A percentile compares a stretch with the other conserved stretches of the same genome.
phyloP scores from a whole-genome alignment of 2,113 vertebrate species.

The Brienomyrus longianalis region DNA sequence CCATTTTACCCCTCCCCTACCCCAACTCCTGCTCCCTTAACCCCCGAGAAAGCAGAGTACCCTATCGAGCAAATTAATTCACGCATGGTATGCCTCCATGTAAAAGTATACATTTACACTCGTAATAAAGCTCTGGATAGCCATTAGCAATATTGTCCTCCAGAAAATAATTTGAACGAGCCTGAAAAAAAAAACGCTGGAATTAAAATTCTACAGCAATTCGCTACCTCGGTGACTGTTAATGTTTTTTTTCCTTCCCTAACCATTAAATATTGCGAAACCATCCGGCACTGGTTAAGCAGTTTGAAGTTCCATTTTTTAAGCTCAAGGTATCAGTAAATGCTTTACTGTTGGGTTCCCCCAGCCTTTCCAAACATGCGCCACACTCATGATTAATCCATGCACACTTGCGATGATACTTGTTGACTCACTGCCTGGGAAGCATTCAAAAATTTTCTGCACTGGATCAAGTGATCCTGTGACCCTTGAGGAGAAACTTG shows the following conservation, averaged over 20 bases:
- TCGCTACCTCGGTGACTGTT: not conserved
- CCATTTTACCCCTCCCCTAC: not conserved
- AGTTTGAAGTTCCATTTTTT: not conserved
- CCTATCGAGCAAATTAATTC: constrained; percentile 1
- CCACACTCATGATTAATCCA: not conserved
- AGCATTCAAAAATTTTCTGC: not conserved
- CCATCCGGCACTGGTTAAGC: not conserved
- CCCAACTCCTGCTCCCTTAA: not conserved
- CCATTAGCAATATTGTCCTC: not conserved
- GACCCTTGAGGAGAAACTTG: not conserved
- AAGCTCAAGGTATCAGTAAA: not conserved
- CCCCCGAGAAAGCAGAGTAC: not conserved
- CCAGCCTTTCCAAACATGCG: not conserved
- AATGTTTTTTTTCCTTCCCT: not conserved
- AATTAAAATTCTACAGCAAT: constrained; percentile 16
- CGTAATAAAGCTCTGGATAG: constrained; percentile 8
- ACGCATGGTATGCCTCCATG: not conserved
- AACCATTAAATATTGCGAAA: not conserved
- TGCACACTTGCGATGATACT: not conserved
- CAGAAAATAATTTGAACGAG: constrained; percentile 1
- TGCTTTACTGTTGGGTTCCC: not conserved
- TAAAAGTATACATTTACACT: constrained; percentile 13
- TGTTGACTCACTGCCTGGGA: not conserved
- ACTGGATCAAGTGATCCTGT: not conserved
- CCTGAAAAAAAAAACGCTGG: not conserved